Evolutionary conservation across 2,797 vertebrate species (phyloP).

Genomic region (Jordanella pulchra): DNA sequence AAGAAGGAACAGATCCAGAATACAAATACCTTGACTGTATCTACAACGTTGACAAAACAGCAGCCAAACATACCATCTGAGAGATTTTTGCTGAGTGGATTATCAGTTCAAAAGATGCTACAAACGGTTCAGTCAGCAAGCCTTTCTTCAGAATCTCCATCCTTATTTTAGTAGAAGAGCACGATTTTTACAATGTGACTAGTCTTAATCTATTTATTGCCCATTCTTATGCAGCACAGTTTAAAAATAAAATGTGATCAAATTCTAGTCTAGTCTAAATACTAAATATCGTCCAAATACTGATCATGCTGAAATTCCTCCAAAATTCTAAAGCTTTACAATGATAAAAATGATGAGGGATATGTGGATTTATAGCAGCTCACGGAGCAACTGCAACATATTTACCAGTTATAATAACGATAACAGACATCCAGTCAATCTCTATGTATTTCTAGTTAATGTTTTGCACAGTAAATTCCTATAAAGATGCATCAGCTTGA

Average conservation of each 20-base stretch:
- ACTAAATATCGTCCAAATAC: too few relatives aligned
- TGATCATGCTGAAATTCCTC: too few relatives aligned
- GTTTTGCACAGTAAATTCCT: not conserved
- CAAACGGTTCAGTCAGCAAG: not conserved
- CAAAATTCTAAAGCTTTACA: not conserved
- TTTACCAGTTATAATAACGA: too few relatives aligned
- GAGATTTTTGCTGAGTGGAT: not conserved
- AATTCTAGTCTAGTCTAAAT: too few relatives aligned
- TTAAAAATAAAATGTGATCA: too few relatives aligned
- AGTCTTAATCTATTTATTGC: not conserved
- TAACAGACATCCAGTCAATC: too few relatives aligned
- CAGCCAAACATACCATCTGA: not conserved
- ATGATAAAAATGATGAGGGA: not conserved
- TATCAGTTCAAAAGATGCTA: not conserved
- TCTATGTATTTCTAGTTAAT: too few relatives aligned
- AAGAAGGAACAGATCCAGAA: not conserved
- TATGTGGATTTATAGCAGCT: not conserved
- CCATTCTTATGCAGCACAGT: not conserved
- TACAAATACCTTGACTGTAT: too few relatives aligned
- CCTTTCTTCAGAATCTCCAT: not conserved
- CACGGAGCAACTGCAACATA: too few relatives aligned
- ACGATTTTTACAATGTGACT: not conserved
- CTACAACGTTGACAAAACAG: not conserved
- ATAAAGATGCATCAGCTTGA: not conserved
- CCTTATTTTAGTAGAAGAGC: not conserved